Evolutionary conservation across 1,140 invertebrate genomes (phyloP), one percentile per base, ranked within the genome.

Genomic region (Tetramorium simillimum): DNA sequence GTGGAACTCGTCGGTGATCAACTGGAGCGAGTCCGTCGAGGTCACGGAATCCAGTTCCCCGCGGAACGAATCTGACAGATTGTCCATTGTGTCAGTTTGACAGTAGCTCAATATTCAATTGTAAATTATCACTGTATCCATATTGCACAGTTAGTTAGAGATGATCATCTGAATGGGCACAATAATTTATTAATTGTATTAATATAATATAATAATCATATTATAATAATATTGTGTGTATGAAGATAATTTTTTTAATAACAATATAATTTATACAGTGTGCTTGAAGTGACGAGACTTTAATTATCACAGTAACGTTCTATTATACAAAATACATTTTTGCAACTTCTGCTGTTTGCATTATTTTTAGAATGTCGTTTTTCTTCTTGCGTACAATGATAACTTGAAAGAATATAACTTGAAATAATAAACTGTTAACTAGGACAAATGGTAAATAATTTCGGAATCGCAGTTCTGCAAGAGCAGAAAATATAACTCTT

Each of bases 1-100:
- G 37, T 82, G 84, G 58, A 93, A 93, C 37, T 93, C 92, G 69
- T 92, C 91, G 0, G 72, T 88, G 43, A 91, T 88, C 7, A 92
- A 85, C n/a, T 92, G 90, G 1, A 94, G 43, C 2, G 92, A 93
- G 65, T 93, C 92, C 49, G 86, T 85, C 3, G 92, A 94, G 51
- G 91, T 88, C 4, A 91, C 56, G 3, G 92, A 94, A 24, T 93
- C 89, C 28, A 93, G 6, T 21, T 94, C 92, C n/a, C 85, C 89
- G 53, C 85, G 91, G 14, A 92, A 92, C 0, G 91, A 93, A 70
- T 94, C 92, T 12, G 92, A 93, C 0, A 91, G 37, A 69, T 84
- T 88, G 69, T 93, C 92, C 93, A 93, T 93, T 62, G 28, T 87
- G 46, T 49, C 9, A 37, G 70, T 72, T 72, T 81, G 51, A 63